Base-by-base conservation (phyloP, 2,113 vertebrate species). In the Gasterosteus aculeatus region DNA sequence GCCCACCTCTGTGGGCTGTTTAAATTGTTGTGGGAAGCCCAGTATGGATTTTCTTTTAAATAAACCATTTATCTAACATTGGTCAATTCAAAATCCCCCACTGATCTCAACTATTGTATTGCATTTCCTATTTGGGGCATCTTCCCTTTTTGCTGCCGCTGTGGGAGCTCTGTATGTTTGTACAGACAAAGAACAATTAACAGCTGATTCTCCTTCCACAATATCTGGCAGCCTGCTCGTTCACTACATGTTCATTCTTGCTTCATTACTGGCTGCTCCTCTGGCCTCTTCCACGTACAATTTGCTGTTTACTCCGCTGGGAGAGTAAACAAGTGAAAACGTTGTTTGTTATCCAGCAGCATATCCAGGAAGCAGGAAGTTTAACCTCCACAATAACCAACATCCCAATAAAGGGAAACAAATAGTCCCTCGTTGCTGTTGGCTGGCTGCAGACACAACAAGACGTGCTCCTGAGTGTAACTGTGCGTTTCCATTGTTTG, bases 311-410 rank as follows among this genome's bases (percentile, higher is more conserved):
- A 59, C 65, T 54, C 83, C 73, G 38, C 54, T 68, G 78, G 74
- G 67, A 81, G 58, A 71, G 62, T 66, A 80, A 77, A 87, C 83
- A 81, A 83, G 60, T 80, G 61, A 79, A 82, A 86, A 86, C 69
- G 57, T 64, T 92, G 84, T 90, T 90, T 84, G 80, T 76, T 68
- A 58, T 75, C 70, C 66, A 82, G 85, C 61, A 60, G 54, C 71
- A 35, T 85, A 84, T 89, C 78, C 78, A n/a, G n/a, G n/a, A n/a
- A n/a, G 83, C 70, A 89, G 85, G 86, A 92, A 88, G 88, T 89
- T 81, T 60, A 82, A 77, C 75, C 86, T 72, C 61, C 57, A 81
- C 79, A 77, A 64, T 69, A 81, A 83, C 74, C 76, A 76, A 74
- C 79, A 78, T 77, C 75, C 67, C 61, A 76, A 83, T 89, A 85